Conservation (phyloP, 2,113 vertebrate species). For the Oophaga pumilio region DNA sequence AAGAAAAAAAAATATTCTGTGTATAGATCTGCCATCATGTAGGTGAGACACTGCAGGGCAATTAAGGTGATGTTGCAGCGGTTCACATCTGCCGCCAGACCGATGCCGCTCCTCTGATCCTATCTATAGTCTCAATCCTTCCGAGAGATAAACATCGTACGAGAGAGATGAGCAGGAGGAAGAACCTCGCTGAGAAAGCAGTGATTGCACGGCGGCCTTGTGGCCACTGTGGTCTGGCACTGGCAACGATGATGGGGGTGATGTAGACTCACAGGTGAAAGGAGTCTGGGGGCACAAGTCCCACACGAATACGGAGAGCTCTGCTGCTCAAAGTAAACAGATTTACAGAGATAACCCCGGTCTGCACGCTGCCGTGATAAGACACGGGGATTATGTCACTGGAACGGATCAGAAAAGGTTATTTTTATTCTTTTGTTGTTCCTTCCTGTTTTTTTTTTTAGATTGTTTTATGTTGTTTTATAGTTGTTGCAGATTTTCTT, state of each 20-base stretch:
- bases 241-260: conserved; percentile 59
- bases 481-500: too few species aligned
- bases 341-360: conserved; percentile 53
- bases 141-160: conserved; percentile 77
- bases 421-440: neutral
- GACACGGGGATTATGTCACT: conserved; percentile 4
- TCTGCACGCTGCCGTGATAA: conserved; percentile 9
- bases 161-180: conserved; percentile 67
- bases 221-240: conserved; percentile 78
- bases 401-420: neutral
- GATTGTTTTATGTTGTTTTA: neutral
- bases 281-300: conserved; percentile 58
- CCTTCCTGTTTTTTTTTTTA: neutral
- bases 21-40: conserved; percentile 60
- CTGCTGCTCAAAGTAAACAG: conserved; percentile 58
- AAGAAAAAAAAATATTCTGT: conserved; percentile 5
- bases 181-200: conserved; percentile 77
- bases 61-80: conserved; percentile 73
- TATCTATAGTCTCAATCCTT: conserved; percentile 77
- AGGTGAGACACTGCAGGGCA: conserved; percentile 75
- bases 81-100: conserved; percentile 83
- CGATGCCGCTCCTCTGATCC: conserved; percentile 79
- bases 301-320: conserved; percentile 56
- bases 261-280: conserved; percentile 60
- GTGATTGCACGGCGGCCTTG: conserved; percentile 64